Evolutionary conservation across 2,797 vertebrate species (phyloP), one percentile per base, ranked within the genome.

Genomic region (Typhlichthys subterraneus): DNA sequence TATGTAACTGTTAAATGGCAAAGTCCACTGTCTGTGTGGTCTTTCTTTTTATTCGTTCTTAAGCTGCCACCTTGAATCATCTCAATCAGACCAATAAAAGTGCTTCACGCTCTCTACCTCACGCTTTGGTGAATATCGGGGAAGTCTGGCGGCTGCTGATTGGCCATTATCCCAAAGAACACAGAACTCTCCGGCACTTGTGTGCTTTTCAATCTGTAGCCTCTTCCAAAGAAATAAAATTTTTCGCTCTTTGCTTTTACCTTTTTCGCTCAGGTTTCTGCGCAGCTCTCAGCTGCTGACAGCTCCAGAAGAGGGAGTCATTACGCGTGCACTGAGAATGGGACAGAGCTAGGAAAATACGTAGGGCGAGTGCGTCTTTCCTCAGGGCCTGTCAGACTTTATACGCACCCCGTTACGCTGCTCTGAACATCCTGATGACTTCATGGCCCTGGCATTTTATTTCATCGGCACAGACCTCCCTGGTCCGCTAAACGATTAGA

Each of bases 391-490:
- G 85, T 77, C 80, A 76, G 77, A 75, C 72, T 88, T 87, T 85
- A 87, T 86, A 84, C 79, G 79, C 81, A 78, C 66, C 61, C 65
- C 47, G 85, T 89, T 85, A 92, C 66, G 75, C 42, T 77, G 67
- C 69, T 79, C 55, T 89, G 87, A 84, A 19, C 83, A 51, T 70
- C 80, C 84, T 88, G 85, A 90, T 90, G 87, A 79, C 86, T 90
- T 86, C 86, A 89, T 86, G 88, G 84, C 75, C 80, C 82, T 79
- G 77, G 76, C 85, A 87, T 83, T 75, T 72, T 81, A 76, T 85
- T 87, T 85, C 82, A 87, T 89, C 81, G 85, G 71, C 59, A 54
- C 71, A 83, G 85, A 80, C 83, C 81, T 89, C 76, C 75, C 75
- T 61, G 69, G 81, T 83, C 85, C 81, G 80, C 85, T 85, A 82